A percentile compares a stretch with the other conserved stretches of the same genome.
Evolutionary conservation across 1,140 invertebrate species (phyloP).

Genomic region (Euwallacea fornicatus): DNA sequence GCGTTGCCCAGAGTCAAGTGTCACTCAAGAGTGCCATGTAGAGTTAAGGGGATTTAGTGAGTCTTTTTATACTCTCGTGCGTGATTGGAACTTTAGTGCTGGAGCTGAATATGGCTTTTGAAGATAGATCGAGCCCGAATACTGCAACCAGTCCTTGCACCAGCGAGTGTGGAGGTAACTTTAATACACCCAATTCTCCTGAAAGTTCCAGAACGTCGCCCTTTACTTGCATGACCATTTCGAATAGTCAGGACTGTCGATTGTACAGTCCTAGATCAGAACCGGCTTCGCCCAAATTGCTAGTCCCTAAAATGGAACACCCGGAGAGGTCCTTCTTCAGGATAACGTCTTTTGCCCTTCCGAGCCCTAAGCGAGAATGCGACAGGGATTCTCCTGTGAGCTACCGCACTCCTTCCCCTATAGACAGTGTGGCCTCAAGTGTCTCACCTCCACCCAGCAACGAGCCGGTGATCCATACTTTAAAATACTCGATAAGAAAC

Average conservation of each 20-base stretch:
- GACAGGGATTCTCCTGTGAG: slow-evolving; percentile 37
- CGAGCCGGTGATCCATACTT: slow-evolving; percentile 49
- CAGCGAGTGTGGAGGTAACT: slow-evolving; percentile 23
- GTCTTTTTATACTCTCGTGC: neutral
- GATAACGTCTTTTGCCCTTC: slow-evolving; percentile 50
- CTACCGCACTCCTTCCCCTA: slow-evolving; percentile 40
- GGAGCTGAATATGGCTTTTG: slow-evolving; percentile 49
- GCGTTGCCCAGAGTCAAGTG: slow-evolving; percentile 34
- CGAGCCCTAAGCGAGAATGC: slow-evolving; percentile 45
- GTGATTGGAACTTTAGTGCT: slow-evolving; percentile 7
- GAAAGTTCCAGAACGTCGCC: slow-evolving; percentile 51
- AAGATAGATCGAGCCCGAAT: slow-evolving; percentile 52
- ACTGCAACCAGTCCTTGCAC: slow-evolving; percentile 45
- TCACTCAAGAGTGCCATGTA: slow-evolving; percentile 34
- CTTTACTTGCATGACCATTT: slow-evolving; percentile 50
- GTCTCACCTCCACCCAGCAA: slow-evolving; percentile 35
- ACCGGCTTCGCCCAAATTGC: slow-evolving; percentile 37
- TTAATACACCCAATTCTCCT: slow-evolving; percentile 49
- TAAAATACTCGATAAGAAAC: slow-evolving; percentile 53
- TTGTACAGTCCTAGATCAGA: slow-evolving; percentile 11
- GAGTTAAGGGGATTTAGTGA: slow-evolving; percentile 16
- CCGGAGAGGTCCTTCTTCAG: slow-evolving; percentile 46
- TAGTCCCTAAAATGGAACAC: slow-evolving; percentile 36
- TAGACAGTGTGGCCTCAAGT: slow-evolving; percentile 36
- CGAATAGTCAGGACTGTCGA: slow-evolving; percentile 38